Conservation (phyloP, 2,113 vertebrate genomes). For the Cettia cetti region DNA sequence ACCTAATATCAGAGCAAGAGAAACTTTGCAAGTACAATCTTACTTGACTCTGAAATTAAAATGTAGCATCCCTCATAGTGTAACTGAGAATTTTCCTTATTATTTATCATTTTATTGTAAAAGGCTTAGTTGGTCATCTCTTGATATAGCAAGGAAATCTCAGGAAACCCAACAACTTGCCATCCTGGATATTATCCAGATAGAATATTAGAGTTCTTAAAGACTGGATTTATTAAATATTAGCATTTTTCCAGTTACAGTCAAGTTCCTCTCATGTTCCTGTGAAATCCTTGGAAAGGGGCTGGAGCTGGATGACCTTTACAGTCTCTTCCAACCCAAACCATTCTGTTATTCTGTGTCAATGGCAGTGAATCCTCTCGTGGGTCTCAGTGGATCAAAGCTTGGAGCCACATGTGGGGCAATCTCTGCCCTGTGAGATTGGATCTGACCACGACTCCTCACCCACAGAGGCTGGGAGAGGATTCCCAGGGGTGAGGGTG, state of each 20-base stretch:
- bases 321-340: not conserved
- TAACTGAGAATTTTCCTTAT: not conserved
- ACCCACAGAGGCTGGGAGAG: not conserved
- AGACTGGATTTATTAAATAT: not conserved
- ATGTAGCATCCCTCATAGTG: not conserved
- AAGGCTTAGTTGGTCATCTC: not conserved
- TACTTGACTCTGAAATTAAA: not conserved
- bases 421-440: not conserved
- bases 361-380: rapidly evolving
- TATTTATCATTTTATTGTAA: not conserved
- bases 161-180: not conserved
- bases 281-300: not conserved
- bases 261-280: not conserved
- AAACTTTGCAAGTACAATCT: not conserved
- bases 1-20: not conserved
- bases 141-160: not conserved
- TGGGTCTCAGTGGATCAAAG: not conserved
- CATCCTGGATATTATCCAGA: not conserved
- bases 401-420: rapidly evolving
- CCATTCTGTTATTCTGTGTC: not conserved
- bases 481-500: not conserved
- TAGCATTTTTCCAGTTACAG: not conserved
- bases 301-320: not conserved
- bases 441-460: not conserved
- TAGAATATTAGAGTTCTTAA: not conserved